Evolutionary conservation across 2,888 invertebrate genomes (phyloP).

Genomic region (Bimastos eiseni): DNA sequence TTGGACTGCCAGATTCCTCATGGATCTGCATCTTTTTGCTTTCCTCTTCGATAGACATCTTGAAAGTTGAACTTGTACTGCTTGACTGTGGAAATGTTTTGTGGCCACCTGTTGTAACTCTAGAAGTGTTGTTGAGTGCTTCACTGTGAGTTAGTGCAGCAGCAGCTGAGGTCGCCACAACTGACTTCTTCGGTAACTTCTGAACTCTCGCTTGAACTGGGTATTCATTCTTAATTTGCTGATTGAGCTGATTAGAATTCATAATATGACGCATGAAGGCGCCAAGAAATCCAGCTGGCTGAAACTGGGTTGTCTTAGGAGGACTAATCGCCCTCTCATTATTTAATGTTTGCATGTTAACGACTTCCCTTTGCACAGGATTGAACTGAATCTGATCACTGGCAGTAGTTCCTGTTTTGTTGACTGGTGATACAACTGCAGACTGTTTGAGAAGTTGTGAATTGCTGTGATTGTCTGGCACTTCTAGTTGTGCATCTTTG

Average conservation of each 20-base stretch:
- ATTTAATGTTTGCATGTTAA: neutral
- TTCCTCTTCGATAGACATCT: neutral
- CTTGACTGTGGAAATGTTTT: neutral
- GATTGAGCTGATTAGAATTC: neutral
- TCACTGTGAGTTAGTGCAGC: neutral
- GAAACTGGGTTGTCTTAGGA: neutral
- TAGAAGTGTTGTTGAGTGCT: neutral
- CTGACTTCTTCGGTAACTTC: neutral
- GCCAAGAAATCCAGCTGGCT: constrained; percentile 4
- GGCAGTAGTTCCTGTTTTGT: too few species aligned
- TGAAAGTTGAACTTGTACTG: neutral
- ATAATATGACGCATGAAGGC: constrained; percentile 23
- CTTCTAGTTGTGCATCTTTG: neutral
- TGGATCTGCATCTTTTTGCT: neutral
- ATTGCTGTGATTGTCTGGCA: neutral
- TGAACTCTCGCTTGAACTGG: neutral
- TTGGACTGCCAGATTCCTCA: neutral
- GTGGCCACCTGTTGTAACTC: neutral
- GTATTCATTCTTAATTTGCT: neutral
- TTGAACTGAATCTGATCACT: too few species aligned
- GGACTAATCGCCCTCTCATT: neutral
- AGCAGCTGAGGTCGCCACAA: neutral
- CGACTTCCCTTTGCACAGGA: neutral
- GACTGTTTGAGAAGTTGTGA: too few species aligned
- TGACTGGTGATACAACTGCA: too few species aligned